Evolutionary conservation across 2,797 vertebrate genomes (phyloP), one percentile per base, ranked within the genome.

Genomic region (Loris lydekkerianus): DNA sequence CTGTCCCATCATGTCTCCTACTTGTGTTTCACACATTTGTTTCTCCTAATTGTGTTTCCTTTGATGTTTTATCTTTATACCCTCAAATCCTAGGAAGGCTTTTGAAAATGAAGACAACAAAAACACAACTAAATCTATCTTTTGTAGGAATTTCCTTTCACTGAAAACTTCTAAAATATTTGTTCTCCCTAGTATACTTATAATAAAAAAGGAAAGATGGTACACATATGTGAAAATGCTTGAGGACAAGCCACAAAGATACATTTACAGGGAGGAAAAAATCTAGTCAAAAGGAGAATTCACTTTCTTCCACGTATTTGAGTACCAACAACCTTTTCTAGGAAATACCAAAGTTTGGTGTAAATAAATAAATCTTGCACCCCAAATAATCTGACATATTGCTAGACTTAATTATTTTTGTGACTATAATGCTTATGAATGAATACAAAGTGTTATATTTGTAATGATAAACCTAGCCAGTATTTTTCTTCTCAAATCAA

Each of bases 401-500:
- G 43, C 34, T n/a, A 67, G 84, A 43, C 7, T 77, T 73, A 82
- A 75, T 83, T 40, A 81, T 88, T 81, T 89, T 73, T 46, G 43
- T 88, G 58, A 46, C 34, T 73, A 46, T 77, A 17, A 73, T 65
- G 5, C 91, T 86, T 65, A 70, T 7, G 25, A 34, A 23, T 60
- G 23, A 46, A 29, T 86, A 49, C 6, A 91, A 58, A 80, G 10
- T 87, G n/a, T 3, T 46, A 49, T 63, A 69, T 77, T 91, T 77
- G 14, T 58, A 65, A 91, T 80, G 27, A 97, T 58, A 91, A 63
- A 88, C 34, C 9, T 78, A 82, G 18, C 13, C 5, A 53, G 7
- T 34, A 40, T 85, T 88, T 90, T 60, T 60, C 34, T 88, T 75
- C 17, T 65, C 2, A 27, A 86, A 88, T 86, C 69, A 91, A 91